Evolutionary conservation across 1,140 invertebrate species (phyloP).

Genomic region (Plutomurus gul): DNA sequence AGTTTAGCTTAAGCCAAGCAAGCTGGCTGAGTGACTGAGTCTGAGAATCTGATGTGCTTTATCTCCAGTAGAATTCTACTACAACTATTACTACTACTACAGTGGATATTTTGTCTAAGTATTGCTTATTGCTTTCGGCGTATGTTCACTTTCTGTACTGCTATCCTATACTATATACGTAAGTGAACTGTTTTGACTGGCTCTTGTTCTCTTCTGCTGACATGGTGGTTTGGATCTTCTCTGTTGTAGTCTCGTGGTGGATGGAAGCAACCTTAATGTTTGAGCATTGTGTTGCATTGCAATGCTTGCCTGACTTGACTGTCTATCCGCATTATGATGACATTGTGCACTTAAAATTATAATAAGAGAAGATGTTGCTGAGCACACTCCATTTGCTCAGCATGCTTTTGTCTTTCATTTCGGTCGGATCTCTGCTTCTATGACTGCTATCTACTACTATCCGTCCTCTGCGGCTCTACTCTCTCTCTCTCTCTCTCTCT

Average conservation of each 20-base stretch:
- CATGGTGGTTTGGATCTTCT: too few species aligned
- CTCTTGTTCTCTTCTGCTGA: too few species aligned
- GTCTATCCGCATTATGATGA: constrained; percentile 24
- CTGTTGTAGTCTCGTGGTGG: too few species aligned
- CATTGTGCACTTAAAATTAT: constrained; percentile 28
- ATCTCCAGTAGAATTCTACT: too few species aligned
- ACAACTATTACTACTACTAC: too few species aligned
- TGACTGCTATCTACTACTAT: not conserved
- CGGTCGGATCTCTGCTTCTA: constrained; percentile 3
- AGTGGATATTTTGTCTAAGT: too few species aligned
- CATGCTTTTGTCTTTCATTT: constrained; percentile 19
- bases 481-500: not conserved
- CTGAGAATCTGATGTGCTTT: constrained; percentile 16
- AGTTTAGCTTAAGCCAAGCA: not conserved
- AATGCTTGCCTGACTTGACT: not conserved
- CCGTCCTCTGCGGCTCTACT: not conserved
- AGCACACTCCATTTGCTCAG: constrained; percentile 18
- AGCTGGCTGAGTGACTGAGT: not conserved
- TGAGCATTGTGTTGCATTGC: constrained; percentile 1
- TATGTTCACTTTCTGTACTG: too few species aligned
- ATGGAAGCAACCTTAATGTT: not conserved
- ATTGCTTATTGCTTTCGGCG: too few species aligned
- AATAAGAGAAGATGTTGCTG: constrained; percentile 24
- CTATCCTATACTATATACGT: too few species aligned
- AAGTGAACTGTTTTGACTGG: too few species aligned